These are phyloP conservation scores for Chaunax sp. DNA, from an alignment of 2,797 vertebrate genomes.

Conservation along the genomic window DNA sequence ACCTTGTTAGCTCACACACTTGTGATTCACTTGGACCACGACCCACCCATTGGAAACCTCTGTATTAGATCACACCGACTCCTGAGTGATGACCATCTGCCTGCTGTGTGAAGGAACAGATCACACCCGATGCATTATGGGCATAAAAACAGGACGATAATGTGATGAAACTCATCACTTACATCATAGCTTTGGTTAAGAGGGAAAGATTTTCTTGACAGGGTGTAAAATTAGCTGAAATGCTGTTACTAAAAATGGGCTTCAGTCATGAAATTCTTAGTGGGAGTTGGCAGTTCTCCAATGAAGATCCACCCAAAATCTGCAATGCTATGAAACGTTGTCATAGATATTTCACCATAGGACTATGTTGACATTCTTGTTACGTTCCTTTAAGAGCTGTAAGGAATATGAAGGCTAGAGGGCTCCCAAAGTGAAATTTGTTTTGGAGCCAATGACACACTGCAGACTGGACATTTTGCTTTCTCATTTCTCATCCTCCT, in stretches of 20 bases:
- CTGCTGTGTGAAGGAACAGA: constrained; percentile 44
- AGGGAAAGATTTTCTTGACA: neutral
- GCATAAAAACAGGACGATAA: neutral
- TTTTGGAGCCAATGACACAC: constrained; percentile 34
- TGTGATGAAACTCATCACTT: neutral
- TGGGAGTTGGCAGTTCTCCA: constrained; percentile 7
- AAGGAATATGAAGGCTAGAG: neutral
- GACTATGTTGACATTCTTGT: neutral
- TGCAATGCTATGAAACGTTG: constrained; percentile 12
- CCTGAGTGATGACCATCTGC: constrained; percentile 49
- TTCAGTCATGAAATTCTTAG: constrained; percentile 8
- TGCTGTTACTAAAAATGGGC: neutral
- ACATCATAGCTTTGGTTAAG: neutral
- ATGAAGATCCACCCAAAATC: constrained; percentile 4
- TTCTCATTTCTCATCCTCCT: constrained; percentile 63
- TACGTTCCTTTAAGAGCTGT: constrained; percentile 17
- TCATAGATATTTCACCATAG: constrained; percentile 15
- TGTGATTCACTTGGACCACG: neutral
- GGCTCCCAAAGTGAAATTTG: constrained; percentile 19
- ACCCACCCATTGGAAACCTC: neutral
- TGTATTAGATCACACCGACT: constrained; percentile 34
- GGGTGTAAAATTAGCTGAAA: neutral
- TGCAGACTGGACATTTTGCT: constrained; percentile 41
- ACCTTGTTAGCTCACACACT: neutral
- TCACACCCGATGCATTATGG: constrained; percentile 1